phyloP scores from a whole-genome alignment of 2,797 vertebrate species.

The Tauraco hartlaubi region DNA sequence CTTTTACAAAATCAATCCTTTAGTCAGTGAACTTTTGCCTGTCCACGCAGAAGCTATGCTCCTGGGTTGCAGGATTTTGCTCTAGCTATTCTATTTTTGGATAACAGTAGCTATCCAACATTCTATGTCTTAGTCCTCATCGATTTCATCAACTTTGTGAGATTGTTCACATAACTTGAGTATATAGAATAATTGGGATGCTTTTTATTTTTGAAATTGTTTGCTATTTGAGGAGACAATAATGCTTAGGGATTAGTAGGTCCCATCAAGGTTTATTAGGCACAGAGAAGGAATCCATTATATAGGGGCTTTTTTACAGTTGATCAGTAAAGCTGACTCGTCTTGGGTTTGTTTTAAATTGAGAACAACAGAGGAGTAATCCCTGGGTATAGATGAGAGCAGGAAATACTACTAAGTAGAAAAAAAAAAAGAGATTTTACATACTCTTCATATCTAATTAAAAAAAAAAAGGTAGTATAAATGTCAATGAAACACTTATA shows the following conservation, averaged over 20 bases:
- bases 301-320: rapidly evolving
- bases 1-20: background rate
- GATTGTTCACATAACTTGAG: background rate
- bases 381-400: background rate
- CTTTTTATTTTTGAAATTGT: background rate
- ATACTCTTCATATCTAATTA: background rate
- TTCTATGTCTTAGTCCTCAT: background rate
- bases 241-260: background rate
- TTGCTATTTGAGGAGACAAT: background rate
- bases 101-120: background rate
- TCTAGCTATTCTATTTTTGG: background rate
- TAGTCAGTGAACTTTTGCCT: background rate
- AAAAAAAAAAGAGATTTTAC: background rate
- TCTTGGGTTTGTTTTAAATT: background rate
- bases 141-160: background rate
- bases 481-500: background rate
- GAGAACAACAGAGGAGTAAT: background rate
- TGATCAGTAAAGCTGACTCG: background rate
- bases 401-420: background rate
- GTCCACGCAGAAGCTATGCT: background rate
- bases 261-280: background rate
- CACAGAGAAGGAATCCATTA: background rate
- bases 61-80: background rate
- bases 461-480: background rate
- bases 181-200: background rate